Conservation (phyloP, 2,797 vertebrate species). For the Ibycter americanus region DNA sequence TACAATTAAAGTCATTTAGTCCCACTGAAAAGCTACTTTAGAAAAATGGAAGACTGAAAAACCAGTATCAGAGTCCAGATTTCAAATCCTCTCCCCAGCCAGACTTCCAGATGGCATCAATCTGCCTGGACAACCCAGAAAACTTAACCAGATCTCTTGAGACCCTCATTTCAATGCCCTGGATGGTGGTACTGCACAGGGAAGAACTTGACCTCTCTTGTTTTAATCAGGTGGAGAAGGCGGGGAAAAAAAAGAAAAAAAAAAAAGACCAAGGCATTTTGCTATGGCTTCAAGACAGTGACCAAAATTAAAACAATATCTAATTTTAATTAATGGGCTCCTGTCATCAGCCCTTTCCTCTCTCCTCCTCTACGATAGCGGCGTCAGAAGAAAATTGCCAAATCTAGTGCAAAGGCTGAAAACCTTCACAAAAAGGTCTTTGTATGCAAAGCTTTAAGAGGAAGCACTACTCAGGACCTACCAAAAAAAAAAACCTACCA, state of each 20-base stretch:
- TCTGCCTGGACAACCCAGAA: slow-evolving; percentile 27
- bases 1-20: slow-evolving; percentile 49
- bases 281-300: not conserved
- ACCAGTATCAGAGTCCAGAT: slow-evolving; percentile 26
- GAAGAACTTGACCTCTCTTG: not conserved
- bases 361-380: not conserved
- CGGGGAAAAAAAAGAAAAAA: not conserved
- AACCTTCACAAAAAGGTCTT: slow-evolving; percentile 25
- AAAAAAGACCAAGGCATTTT: not conserved
- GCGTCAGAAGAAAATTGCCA: not conserved
- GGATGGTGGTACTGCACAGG: not conserved
- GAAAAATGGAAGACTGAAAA: slow-evolving; percentile 36
- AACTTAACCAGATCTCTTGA: not conserved
- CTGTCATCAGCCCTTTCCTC: not conserved
- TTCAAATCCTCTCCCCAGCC: slow-evolving; percentile 8
- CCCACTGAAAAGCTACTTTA: slow-evolving; percentile 41
- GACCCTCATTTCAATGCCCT: not conserved
- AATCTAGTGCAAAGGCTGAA: not conserved
- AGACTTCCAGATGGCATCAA: slow-evolving; percentile 36
- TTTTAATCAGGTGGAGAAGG: not conserved
- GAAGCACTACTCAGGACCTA: slow-evolving; percentile 6
- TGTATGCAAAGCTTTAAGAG: slow-evolving; percentile 11
- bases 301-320: not conserved
- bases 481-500: not conserved
- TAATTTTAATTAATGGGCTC: slow-evolving; percentile 10